Percentiles rank a stretch among this genome's conserved stretches.
These are phyloP conservation scores for Caenorhabditis sp. DNA, from an alignment of 2,888 invertebrate species.

Conservation along the genomic window DNA sequence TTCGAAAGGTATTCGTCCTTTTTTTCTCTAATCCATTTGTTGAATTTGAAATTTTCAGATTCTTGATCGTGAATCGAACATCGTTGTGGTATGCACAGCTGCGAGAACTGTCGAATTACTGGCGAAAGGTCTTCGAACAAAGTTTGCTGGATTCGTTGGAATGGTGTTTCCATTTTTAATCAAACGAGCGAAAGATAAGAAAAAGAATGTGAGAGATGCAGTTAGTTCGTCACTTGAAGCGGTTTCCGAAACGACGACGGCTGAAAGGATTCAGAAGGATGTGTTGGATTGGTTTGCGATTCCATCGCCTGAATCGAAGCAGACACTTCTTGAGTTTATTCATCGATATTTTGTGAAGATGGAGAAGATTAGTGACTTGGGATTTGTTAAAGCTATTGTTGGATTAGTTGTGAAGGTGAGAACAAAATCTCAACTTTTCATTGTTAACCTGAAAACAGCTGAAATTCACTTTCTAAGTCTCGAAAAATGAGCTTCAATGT, in stretches of 20 bases:
- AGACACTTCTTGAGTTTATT: constrained; percentile 27
- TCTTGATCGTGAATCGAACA: constrained; percentile 90
- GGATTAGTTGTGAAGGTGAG: constrained; percentile 22
- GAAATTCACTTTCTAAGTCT: too few relatives aligned
- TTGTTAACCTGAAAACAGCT: too few relatives aligned
- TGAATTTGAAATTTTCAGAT: constrained; percentile 75
- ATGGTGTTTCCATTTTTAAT: constrained; percentile 77
- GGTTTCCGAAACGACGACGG: constrained; percentile 77
- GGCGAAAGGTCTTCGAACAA: constrained; percentile 85
- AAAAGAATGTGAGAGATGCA: constrained; percentile 85
- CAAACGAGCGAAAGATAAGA: constrained; percentile 98
- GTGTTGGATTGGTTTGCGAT: constrained; percentile 33
- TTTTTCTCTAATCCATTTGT: not conserved
- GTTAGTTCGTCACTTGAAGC: constrained; percentile 89
- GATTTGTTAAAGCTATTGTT: constrained; percentile 26
- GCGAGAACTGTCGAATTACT: constrained; percentile 84
- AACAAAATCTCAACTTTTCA: not conserved
- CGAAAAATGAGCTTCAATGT: too few relatives aligned
- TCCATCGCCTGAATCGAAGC: constrained; percentile 40
- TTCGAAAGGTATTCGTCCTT: constrained; percentile 31
- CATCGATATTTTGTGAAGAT: constrained; percentile 15
- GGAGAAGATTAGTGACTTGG: constrained; percentile 13
- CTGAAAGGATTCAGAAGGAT: constrained; percentile 36
- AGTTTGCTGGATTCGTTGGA: constrained; percentile 84
- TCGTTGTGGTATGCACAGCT: constrained; percentile 87